phyloP scores from a whole-genome alignment of 2,888 invertebrate species.

The Hydrotaea diabolus region DNA sequence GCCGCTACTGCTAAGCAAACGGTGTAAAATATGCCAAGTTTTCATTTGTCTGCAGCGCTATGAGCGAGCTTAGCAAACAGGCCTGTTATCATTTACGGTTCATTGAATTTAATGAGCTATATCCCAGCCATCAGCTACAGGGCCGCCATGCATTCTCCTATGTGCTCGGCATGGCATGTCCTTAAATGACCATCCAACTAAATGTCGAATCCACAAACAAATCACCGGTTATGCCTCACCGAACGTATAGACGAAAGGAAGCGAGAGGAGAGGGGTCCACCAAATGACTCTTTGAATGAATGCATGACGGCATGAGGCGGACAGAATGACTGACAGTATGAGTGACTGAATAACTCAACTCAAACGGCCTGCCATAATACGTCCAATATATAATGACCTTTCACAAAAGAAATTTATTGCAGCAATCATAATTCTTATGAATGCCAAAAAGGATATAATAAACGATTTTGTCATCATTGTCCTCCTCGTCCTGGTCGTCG shows the following conservation, averaged over 20 bases:
- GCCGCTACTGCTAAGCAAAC: constrained; percentile 9
- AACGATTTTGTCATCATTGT: constrained; percentile 9
- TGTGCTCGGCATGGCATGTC: neutral
- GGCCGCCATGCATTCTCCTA: neutral
- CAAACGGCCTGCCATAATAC: neutral
- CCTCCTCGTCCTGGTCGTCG: neutral
- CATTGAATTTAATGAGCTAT: constrained; percentile 20
- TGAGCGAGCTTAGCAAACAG: neutral
- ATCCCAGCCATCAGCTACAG: neutral
- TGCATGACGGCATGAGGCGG: too few relatives aligned
- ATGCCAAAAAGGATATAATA: constrained; percentile 31
- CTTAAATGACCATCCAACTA: neutral
- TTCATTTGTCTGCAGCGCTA: neutral
- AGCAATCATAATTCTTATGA: constrained; percentile 36
- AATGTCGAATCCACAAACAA: too few relatives aligned
- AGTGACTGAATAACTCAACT: neutral
- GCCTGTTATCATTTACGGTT: constrained; percentile 25
- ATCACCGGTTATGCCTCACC: too few relatives aligned
- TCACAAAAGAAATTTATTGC: constrained; percentile 7
- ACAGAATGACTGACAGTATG: neutral
- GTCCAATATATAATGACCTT: constrained; percentile 8
- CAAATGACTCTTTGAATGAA: too few relatives aligned
- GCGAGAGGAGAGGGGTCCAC: too few relatives aligned
- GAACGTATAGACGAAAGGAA: too few relatives aligned
- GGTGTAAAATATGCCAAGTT: constrained; percentile 34